phyloP scores from a whole-genome alignment of 2,888 invertebrate genomes.

The Eubasilissa splendida region DNA sequence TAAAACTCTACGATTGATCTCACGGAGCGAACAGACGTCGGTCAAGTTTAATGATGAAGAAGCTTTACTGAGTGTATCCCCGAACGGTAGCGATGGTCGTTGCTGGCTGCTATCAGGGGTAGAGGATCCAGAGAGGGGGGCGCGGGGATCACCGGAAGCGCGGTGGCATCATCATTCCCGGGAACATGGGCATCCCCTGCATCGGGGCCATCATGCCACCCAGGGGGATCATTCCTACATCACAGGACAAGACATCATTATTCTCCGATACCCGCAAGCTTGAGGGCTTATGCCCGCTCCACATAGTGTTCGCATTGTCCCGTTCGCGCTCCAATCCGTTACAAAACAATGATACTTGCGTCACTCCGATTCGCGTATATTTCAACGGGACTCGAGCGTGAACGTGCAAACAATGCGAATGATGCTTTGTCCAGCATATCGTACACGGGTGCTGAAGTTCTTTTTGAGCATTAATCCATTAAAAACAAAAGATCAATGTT shows the following conservation, averaged over 20 bases:
- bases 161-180: conserved; percentile 80
- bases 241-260: conserved; percentile 42
- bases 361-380: too few species aligned
- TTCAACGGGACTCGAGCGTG: too few species aligned
- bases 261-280: conserved; percentile 12
- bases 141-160: conserved; percentile 87
- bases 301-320: neutral
- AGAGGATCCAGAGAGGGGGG: conserved; percentile 62
- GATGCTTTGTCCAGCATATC: too few species aligned
- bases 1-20: conserved; percentile 44
- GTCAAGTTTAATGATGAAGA: conserved; percentile 13
- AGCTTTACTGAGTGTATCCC: neutral
- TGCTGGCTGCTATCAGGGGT: conserved; percentile 45
- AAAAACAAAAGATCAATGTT: too few species aligned
- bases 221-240: conserved; percentile 57
- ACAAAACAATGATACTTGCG: too few species aligned
- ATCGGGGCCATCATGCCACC: conserved; percentile 57
- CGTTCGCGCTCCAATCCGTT: too few species aligned
- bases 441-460: too few species aligned
- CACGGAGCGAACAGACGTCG: conserved; percentile 46
- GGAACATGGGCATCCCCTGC: conserved; percentile 53
- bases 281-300: neutral
- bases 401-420: too few species aligned
- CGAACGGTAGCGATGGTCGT: conserved; percentile 22
- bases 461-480: too few species aligned